Conservation (phyloP, 2,888 invertebrate species). For the Papilio elwesi region DNA sequence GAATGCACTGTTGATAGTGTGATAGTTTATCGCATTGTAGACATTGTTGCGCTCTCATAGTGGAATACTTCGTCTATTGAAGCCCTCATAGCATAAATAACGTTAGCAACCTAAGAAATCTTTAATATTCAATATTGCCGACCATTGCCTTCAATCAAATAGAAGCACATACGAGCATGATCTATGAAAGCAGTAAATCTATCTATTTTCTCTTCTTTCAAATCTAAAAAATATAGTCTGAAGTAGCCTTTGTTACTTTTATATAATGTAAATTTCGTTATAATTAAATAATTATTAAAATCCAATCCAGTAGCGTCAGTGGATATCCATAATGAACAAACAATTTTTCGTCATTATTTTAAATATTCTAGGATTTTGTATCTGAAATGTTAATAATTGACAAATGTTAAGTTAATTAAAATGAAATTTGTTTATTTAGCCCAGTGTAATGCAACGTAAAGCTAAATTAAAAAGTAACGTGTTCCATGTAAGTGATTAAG, state of each 20-base stretch:
- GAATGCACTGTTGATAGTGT: constrained; percentile 80
- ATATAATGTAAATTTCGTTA: too few relatives aligned
- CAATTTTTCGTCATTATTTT: too few relatives aligned
- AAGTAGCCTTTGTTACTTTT: neutral
- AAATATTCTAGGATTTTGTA: too few relatives aligned
- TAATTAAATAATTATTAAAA: too few relatives aligned
- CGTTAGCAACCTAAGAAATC: neutral
- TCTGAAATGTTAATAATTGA: too few relatives aligned
- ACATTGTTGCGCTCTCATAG: constrained; percentile 53
- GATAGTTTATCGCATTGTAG: constrained; percentile 78
- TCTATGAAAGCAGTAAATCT: neutral
- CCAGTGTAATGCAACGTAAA: neutral
- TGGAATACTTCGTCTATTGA: constrained; percentile 40
- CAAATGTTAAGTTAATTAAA: too few relatives aligned
- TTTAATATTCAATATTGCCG: constrained; percentile 1
- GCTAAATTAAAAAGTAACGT: constrained; percentile 11
- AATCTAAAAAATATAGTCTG: too few relatives aligned
- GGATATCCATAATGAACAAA: too few relatives aligned
- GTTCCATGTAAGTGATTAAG: neutral
- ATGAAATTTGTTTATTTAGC: neutral
- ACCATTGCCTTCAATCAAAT: neutral
- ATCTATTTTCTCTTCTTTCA: too few relatives aligned
- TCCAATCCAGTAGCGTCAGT: too few relatives aligned
- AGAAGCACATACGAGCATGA: neutral
- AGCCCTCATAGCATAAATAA: constrained; percentile 13